phyloP scores from a whole-genome alignment of 2,797 vertebrate genomes.

The Psittacula derbiana region DNA sequence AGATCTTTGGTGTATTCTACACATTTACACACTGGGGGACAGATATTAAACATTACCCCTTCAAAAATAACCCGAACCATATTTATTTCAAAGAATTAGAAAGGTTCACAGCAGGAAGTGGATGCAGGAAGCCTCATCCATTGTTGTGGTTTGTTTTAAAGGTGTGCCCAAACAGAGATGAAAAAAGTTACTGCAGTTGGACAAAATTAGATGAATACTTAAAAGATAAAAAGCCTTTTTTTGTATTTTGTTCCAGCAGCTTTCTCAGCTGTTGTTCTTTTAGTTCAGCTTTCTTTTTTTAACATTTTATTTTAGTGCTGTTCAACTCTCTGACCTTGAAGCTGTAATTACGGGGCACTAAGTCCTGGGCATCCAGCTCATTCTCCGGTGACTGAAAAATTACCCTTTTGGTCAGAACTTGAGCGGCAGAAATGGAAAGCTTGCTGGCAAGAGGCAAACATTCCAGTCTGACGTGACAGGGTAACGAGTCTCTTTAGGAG shows the following conservation, averaged over 20 bases:
- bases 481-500: background rate
- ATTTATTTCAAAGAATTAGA: constrained; percentile 55
- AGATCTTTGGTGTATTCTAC: constrained; percentile 26
- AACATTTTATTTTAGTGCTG: background rate
- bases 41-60: constrained; percentile 21
- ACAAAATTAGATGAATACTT: background rate
- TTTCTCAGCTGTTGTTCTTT: constrained; percentile 7
- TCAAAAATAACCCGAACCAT: constrained; percentile 39
- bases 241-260: background rate
- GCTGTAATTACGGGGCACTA: background rate
- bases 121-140: background rate
- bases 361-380: background rate
- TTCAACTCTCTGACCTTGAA: background rate
- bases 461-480: background rate
- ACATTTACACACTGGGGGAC: constrained; percentile 20
- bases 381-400: background rate
- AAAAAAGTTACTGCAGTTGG: background rate
- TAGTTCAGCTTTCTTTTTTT: background rate
- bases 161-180: constrained; percentile 18
- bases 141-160: constrained; percentile 56
- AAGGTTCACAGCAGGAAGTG: background rate
- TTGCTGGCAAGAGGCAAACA: background rate
- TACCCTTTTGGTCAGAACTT: background rate
- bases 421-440: background rate
- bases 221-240: constrained; percentile 29